Percentiles rank a stretch among this genome's conserved stretches.
These are phyloP conservation scores for Urophycis tenuis DNA, from an alignment of 2,797 vertebrate genomes.

Conservation along the genomic window DNA sequence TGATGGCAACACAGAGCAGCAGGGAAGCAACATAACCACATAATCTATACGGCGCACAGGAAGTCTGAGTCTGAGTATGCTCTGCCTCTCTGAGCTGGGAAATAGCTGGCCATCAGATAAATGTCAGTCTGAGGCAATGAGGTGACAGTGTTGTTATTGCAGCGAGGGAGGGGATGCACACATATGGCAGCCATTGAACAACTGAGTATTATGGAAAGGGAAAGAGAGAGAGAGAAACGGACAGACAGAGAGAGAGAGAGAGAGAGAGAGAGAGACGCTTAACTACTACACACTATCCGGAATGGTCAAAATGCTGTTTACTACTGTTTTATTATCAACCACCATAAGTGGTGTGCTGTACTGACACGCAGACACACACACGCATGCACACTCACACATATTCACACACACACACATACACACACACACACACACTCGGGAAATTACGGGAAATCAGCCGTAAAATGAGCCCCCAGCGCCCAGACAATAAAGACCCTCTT, in stretches of 20 bases:
- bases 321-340: constrained; percentile 1
- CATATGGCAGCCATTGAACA: not conserved
- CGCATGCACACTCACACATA: not conserved
- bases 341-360: not conserved
- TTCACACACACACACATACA: not conserved
- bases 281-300: not conserved
- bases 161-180: not conserved
- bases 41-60: not conserved
- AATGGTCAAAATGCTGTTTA: constrained; percentile 1
- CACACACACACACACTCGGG: no score
- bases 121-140: not conserved
- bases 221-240: not conserved
- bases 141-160: not conserved
- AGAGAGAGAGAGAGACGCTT: not conserved
- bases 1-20: not conserved
- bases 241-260: not conserved
- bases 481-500: not conserved
- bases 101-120: not conserved
- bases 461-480: not conserved
- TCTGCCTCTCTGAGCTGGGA: not conserved
- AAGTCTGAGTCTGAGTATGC: not conserved
- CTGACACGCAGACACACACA: not conserved
- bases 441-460: not conserved
- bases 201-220: not conserved
- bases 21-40: not conserved